Conservation (phyloP, 1,140 invertebrate species). For the Acyrthosiphon pisum region DNA sequence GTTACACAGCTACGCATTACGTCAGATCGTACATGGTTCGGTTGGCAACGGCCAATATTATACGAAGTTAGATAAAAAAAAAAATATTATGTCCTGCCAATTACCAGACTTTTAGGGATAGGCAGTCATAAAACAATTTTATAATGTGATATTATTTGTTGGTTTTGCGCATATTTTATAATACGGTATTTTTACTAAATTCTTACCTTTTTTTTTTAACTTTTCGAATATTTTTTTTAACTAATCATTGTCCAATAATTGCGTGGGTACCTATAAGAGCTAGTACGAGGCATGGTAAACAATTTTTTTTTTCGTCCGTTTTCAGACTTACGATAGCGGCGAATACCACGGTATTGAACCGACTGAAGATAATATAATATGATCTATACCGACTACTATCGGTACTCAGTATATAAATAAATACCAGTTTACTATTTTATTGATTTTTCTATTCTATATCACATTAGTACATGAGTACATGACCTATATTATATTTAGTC, state of each 20-base stretch:
- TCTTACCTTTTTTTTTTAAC: neutral
- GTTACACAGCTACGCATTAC: too few relatives aligned
- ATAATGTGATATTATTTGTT: neutral
- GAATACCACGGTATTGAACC: neutral
- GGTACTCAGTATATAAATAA: too few relatives aligned
- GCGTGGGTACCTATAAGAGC: neutral
- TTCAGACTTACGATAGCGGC: neutral
- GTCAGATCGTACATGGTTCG: too few relatives aligned
- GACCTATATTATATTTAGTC: too few relatives aligned
- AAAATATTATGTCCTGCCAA: neutral
- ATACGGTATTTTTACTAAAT: neutral
- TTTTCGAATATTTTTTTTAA: neutral
- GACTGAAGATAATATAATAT: neutral
- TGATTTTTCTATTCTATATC: too few relatives aligned
- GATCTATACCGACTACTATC: too few relatives aligned
- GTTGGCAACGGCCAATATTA: too few relatives aligned
- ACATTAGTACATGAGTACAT: too few relatives aligned
- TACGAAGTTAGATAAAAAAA: neutral
- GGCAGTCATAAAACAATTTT: neutral
- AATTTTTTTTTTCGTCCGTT: neutral
- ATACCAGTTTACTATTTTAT: too few relatives aligned
- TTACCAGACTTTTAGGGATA: neutral
- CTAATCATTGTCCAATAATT: neutral
- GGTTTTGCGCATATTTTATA: neutral
- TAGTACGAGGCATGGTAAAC: neutral